These are phyloP conservation scores for Laothoe populi DNA, from an alignment of 2,888 invertebrate species.

Conservation along the genomic window DNA sequence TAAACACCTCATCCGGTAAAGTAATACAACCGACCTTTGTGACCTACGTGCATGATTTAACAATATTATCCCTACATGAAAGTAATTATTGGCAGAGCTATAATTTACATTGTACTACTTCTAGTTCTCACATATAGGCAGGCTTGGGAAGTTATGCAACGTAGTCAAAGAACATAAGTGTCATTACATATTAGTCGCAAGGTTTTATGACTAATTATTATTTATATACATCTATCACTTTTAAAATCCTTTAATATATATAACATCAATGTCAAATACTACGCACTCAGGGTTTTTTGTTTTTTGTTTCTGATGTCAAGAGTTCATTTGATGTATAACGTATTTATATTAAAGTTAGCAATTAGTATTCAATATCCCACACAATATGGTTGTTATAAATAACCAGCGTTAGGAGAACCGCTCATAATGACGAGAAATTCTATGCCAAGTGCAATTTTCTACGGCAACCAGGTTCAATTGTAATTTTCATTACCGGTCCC, in stretches of 20 bases:
- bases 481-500: constrained; percentile 81
- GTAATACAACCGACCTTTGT: constrained; percentile 55
- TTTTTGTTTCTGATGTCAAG: too few relatives aligned
- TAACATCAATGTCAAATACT: not conserved
- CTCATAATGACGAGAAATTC: constrained; percentile 61
- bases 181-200: not conserved
- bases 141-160: too few relatives aligned
- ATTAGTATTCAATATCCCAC: not conserved
- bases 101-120: constrained; percentile 51
- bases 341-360: not conserved
- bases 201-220: too few relatives aligned
- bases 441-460: constrained; percentile 76
- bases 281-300: not conserved
- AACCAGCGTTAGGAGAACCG: constrained; percentile 33
- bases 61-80: constrained; percentile 66
- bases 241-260: not conserved
- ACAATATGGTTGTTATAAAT: constrained; percentile 39
- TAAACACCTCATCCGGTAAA: constrained; percentile 60
- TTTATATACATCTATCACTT: too few relatives aligned
- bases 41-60: constrained; percentile 62
- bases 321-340: not conserved
- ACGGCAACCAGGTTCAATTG: constrained; percentile 73
- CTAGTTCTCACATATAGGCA: not conserved
- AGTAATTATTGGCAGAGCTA: constrained; percentile 60
- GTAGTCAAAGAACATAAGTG: not conserved